These are phyloP conservation scores for Cyprinodon tularosa DNA, from an alignment of 2,113 vertebrate species.

Conservation along the genomic window DNA sequence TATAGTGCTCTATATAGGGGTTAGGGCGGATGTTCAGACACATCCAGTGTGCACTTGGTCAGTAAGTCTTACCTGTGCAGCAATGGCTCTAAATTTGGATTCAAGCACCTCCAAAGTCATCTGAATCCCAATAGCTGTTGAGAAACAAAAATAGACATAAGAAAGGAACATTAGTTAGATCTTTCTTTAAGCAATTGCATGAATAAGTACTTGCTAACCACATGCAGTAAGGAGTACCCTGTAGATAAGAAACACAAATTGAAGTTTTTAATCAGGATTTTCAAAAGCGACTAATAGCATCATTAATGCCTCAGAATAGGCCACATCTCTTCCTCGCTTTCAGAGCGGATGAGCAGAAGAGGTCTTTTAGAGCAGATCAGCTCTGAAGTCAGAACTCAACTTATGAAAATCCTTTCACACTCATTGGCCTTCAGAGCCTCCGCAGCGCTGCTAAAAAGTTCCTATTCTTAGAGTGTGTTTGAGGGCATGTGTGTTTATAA, in stretches of 20 bases:
- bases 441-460: slow-evolving; percentile 19
- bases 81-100: slow-evolving; percentile 63
- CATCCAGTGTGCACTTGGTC: too few species aligned
- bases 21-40: too few species aligned
- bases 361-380: slow-evolving; percentile 50
- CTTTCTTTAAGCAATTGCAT: neutral
- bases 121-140: slow-evolving; percentile 69
- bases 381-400: slow-evolving; percentile 48
- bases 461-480: slow-evolving; percentile 46
- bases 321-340: slow-evolving; percentile 25
- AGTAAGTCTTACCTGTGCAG: slow-evolving; percentile 53
- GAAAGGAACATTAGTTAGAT: neutral
- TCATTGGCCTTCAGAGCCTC: slow-evolving; percentile 45
- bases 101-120: slow-evolving; percentile 64
- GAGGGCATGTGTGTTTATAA: slow-evolving; percentile 7
- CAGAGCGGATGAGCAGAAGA: slow-evolving; percentile 32
- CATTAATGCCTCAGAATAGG: slow-evolving; percentile 42
- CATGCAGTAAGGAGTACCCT: neutral
- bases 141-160: slow-evolving; percentile 18
- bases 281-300: slow-evolving; percentile 47
- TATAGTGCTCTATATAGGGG: too few species aligned
- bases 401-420: slow-evolving; percentile 59
- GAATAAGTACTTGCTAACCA: neutral
- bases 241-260: slow-evolving; percentile 1
- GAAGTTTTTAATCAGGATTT: slow-evolving; percentile 33